phyloP scores from a whole-genome alignment of 2,113 vertebrate species.

The Lepidothrix coronata region DNA sequence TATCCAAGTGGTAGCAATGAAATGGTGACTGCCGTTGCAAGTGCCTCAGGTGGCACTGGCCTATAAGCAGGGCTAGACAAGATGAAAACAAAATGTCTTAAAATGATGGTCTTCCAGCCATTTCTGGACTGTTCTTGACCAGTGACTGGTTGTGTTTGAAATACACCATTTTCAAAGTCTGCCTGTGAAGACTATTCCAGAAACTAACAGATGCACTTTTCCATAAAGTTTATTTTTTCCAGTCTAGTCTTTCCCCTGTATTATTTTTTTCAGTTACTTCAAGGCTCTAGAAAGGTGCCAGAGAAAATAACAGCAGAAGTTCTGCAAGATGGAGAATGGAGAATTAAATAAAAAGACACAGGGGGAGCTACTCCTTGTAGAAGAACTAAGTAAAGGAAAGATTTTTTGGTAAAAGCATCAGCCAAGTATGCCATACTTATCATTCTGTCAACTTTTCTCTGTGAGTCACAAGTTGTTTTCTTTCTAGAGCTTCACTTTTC shows the following conservation, averaged over 20 bases:
- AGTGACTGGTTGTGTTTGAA: neutral
- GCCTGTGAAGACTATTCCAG: neutral
- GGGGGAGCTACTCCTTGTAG: neutral
- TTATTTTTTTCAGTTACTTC: neutral
- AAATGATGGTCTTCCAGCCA: neutral
- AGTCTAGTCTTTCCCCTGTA: neutral
- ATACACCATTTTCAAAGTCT: neutral
- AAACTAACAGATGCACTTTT: constrained; percentile 20
- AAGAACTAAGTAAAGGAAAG: neutral
- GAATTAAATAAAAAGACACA: neutral
- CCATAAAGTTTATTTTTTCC: constrained; percentile 22
- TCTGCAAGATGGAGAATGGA: neutral
- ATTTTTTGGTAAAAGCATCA: neutral
- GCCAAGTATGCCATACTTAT: neutral
- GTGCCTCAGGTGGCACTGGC: neutral
- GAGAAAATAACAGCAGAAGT: constrained; percentile 21
- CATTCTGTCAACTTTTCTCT: neutral
- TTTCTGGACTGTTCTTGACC: neutral
- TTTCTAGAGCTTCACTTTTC: neutral
- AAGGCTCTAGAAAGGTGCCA: neutral
- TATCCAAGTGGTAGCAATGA: neutral
- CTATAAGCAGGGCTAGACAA: neutral
- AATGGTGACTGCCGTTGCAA: neutral
- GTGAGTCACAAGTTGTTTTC: neutral
- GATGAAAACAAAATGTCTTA: neutral